Conservation (phyloP, 2,888 invertebrate species). For the Mayetiola destructor region DNA sequence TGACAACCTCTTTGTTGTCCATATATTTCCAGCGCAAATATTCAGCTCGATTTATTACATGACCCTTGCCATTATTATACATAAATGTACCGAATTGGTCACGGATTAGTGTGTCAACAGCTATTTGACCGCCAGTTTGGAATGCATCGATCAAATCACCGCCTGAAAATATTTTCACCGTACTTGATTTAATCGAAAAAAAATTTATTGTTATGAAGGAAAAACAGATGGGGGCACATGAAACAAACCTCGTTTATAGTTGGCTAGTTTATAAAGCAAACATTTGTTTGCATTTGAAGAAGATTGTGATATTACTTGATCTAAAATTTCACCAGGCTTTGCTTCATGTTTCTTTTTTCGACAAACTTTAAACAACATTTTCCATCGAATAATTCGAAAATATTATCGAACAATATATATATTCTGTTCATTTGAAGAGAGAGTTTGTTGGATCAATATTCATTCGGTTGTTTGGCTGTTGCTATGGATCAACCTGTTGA, state of each 20-base stretch:
- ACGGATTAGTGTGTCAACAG: constrained; percentile 69
- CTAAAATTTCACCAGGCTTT: constrained; percentile 61
- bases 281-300: constrained; percentile 69
- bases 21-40: constrained; percentile 82
- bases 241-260: constrained; percentile 65
- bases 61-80: constrained; percentile 73
- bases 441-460: too few species aligned
- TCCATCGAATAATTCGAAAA: not conserved
- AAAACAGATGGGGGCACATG: too few species aligned
- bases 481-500: too few species aligned
- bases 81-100: constrained; percentile 78
- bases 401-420: too few species aligned
- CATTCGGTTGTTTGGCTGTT: too few species aligned
- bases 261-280: constrained; percentile 71
- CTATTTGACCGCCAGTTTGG: constrained; percentile 64
- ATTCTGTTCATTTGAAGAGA: too few species aligned
- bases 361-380: constrained; percentile 28
- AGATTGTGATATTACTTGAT: constrained; percentile 78
- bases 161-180: constrained; percentile 35
- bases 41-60: constrained; percentile 73
- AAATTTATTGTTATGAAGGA: constrained; percentile 13
- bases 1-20: constrained; percentile 66
- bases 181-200: not conserved
- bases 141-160: constrained; percentile 82
- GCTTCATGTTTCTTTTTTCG: constrained; percentile 34